Evolutionary conservation across 2,888 invertebrate genomes (phyloP).

Genomic region (Carpatolechia fugitivella): DNA sequence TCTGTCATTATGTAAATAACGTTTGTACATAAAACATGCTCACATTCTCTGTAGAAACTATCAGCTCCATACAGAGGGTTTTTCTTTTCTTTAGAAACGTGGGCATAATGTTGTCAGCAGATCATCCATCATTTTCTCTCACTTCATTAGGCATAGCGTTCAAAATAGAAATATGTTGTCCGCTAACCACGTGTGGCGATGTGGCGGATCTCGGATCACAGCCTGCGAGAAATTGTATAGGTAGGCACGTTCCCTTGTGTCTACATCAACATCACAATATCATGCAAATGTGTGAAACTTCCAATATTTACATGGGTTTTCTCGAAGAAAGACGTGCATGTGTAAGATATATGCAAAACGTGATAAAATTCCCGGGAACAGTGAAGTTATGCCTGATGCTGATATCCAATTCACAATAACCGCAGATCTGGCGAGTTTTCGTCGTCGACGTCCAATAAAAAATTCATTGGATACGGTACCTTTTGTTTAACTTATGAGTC

Average conservation of each 20-base stretch:
- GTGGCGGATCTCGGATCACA: slow-evolving; percentile 17
- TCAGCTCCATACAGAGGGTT: slow-evolving; percentile 33
- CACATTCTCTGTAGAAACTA: slow-evolving; percentile 32
- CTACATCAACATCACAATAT: neutral
- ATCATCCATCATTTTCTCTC: slow-evolving; percentile 71
- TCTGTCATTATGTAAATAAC: slow-evolving; percentile 15
- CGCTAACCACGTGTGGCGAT: slow-evolving; percentile 35
- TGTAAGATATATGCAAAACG: slow-evolving; percentile 24
- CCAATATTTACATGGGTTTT: slow-evolving; percentile 8
- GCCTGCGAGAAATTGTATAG: slow-evolving; percentile 24
- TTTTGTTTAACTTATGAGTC: slow-evolving; percentile 37
- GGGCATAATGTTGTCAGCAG: slow-evolving; percentile 42
- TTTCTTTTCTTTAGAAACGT: slow-evolving; percentile 43
- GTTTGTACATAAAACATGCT: neutral
- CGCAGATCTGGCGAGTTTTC: slow-evolving; percentile 15
- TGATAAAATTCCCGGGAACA: slow-evolving; percentile 31
- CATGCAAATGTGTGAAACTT: slow-evolving; percentile 14
- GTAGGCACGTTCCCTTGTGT: slow-evolving; percentile 12
- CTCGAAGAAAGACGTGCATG: slow-evolving; percentile 13
- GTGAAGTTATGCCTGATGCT: slow-evolving; percentile 23
- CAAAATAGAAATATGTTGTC: slow-evolving; percentile 53
- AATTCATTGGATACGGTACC: slow-evolving; percentile 39
- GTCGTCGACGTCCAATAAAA: slow-evolving; percentile 35
- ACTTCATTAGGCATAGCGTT: slow-evolving; percentile 68
- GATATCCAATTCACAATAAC: slow-evolving; percentile 30